Evolutionary conservation across 2,113 vertebrate species (phyloP).

Genomic region (Pygathrix nemaeus): DNA sequence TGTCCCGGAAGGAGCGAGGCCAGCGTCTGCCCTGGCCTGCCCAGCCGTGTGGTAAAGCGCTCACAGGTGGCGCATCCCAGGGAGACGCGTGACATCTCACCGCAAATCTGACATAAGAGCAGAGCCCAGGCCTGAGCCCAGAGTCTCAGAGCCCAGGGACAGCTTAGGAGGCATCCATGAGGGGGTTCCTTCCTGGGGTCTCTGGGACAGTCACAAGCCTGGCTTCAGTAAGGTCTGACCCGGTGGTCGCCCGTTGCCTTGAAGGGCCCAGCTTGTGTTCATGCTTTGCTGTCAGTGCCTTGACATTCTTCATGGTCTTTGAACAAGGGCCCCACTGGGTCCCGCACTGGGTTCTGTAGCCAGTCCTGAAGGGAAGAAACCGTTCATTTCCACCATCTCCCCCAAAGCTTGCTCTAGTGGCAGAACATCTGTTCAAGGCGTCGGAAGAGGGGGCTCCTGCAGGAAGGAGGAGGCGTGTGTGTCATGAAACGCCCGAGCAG

Average conservation of each 20-base stretch:
- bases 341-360: neutral
- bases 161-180: rapidly evolving
- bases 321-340: rapidly evolving
- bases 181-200: neutral
- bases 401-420: rapidly evolving
- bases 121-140: neutral
- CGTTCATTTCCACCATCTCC: rapidly evolving
- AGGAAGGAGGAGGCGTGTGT: rapidly evolving
- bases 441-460: rapidly evolving
- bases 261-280: neutral
- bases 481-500: rapidly evolving
- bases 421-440: rapidly evolving
- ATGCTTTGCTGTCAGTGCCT: rapidly evolving
- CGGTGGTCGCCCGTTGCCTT: neutral
- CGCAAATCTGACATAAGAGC: rapidly evolving
- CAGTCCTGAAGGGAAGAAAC: rapidly evolving
- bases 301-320: rapidly evolving
- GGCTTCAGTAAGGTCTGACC: neutral
- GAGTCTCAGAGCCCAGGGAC: neutral
- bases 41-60: rapidly evolving
- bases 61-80: rapidly evolving
- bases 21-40: rapidly evolving
- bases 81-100: rapidly evolving
- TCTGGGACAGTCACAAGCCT: neutral
- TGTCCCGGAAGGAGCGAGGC: neutral